Base-by-base conservation (phyloP, 1,140 invertebrate species). In the Achatina immaculata region DNA sequence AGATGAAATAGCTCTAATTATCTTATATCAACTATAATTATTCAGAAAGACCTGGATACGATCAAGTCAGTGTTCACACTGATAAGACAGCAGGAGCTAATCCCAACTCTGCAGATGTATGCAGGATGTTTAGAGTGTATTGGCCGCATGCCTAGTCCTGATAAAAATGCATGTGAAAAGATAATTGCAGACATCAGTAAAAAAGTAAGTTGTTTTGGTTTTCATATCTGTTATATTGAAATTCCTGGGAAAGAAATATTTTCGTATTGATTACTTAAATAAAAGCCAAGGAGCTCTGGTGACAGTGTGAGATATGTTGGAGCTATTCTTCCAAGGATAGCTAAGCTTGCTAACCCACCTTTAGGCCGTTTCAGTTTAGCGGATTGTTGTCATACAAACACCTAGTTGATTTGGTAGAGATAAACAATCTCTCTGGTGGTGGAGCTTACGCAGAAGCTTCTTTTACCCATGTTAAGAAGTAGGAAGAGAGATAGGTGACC, bases 71-170 rank as follows among this genome's bases (percentile, higher is more conserved):
- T 80, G 68, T 80, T 80, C 31, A 9, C 42, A 19, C 2, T 80
- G 45, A 42, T 80, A 0, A 34, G 28, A 51, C 55, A 72, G 69
- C 68, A 72, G 34, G 48, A 43, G 36, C 24, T 80, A 31, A 4
- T 31, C 0, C 78, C 78, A 48, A 38, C 78, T 24, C 43, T 80
- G 24, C 78, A 80, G 43, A 80, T 43, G 1, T 80, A 72, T 72
- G 78, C 78, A 3, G 78, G 42, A 19, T 80, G 78, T 72, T 36
- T 80, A 24, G 78, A 80, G 40, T 80, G 78, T 55, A 40, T 80
- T n/a, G 78, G 66, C 31, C 40, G 78, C 24, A 80, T 80, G 78
- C 4, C 24, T 36, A 38, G 58, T 21, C 28, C 42, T 36, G 78
- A 80, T 58, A 28, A 14, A 38, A 0, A 31, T 11, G 16, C 40